phyloP scores from a whole-genome alignment of 92 coral and sea anemone genomes.

The Actinostola sp. region DNA sequence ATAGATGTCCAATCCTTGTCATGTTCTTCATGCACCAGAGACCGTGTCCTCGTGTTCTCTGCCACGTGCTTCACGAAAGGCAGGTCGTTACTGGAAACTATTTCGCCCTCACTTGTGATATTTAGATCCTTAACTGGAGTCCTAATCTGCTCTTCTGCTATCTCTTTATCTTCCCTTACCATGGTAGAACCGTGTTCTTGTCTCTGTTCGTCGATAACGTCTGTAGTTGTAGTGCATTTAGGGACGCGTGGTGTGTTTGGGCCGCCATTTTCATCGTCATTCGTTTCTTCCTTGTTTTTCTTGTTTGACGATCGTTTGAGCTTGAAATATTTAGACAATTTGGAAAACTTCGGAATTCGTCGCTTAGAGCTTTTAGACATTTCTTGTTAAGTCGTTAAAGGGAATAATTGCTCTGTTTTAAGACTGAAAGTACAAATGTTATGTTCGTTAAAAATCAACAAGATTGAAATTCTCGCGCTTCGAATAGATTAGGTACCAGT shows the following conservation, averaged over 20 bases:
- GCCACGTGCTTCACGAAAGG: not conserved
- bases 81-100: not conserved
- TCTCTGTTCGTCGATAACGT: not conserved
- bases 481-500: conserved; percentile 6
- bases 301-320: conserved; percentile 20
- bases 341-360: conserved; percentile 21
- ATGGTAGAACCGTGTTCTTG: not conserved
- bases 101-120: not conserved
- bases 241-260: conserved; percentile 3
- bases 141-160: not conserved
- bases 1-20: not conserved
- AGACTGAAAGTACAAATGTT: not conserved
- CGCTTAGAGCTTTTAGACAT: conserved; percentile 34
- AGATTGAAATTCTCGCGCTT: conserved; percentile 24
- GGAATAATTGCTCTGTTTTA: not conserved
- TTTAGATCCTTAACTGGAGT: not conserved
- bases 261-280: conserved; percentile 1
- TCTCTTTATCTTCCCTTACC: not conserved
- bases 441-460: conserved; percentile 18
- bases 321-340: conserved; percentile 19
- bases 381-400: not conserved
- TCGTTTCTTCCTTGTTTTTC: conserved; percentile 15
- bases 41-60: not conserved
- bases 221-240: conserved; percentile 2
- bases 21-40: not conserved